phyloP scores from a whole-genome alignment of 2,113 vertebrate genomes.

The Tychaedon coryphoeus region DNA sequence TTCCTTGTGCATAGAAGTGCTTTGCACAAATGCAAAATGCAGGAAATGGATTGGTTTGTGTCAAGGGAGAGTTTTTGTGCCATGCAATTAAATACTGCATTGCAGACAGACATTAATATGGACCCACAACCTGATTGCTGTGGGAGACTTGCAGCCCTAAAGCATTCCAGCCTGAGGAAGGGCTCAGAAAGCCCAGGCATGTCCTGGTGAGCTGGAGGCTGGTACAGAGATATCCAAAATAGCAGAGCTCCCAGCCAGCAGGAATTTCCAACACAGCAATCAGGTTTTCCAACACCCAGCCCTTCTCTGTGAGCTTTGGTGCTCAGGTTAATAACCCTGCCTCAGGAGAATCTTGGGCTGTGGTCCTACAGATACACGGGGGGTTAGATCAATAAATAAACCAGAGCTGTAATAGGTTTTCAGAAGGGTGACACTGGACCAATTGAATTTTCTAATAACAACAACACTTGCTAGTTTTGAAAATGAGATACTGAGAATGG shows the following conservation, averaged over 20 bases:
- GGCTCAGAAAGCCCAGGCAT: neutral
- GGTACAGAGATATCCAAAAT: neutral
- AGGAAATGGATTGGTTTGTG: fast-evolving
- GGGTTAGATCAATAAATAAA: neutral
- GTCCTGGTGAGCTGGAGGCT: neutral
- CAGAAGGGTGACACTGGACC: neutral
- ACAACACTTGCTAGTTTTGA: neutral
- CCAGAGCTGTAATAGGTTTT: neutral
- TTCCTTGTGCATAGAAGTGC: neutral
- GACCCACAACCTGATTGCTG: neutral
- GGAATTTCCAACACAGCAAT: fast-evolving
- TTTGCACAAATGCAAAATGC: neutral
- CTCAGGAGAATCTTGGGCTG: neutral
- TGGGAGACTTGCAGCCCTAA: neutral
- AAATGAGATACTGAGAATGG: neutral
- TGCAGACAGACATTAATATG: neutral
- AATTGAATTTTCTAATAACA: neutral
- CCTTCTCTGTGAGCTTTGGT: neutral
- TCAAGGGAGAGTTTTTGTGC: neutral
- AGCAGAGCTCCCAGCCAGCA: neutral
- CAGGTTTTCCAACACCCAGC: neutral
- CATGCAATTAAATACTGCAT: neutral
- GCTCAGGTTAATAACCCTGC: neutral
- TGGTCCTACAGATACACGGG: neutral
- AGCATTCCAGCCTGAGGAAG: neutral